Conservation (phyloP, 2,797 vertebrate species). For the Etheostoma perlongum region DNA sequence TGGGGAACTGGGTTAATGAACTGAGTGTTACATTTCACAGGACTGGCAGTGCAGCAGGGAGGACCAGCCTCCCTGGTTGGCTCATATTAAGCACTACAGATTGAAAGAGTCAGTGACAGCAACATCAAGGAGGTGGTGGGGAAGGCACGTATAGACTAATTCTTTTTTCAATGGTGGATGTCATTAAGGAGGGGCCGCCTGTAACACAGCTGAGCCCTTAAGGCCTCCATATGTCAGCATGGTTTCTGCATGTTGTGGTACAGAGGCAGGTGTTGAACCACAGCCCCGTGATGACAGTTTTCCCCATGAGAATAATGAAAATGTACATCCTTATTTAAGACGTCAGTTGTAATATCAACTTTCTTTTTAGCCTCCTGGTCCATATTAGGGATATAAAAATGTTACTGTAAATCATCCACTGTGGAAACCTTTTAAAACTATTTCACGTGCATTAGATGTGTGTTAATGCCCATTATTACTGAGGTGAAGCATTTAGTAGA, state of each 20-base stretch:
- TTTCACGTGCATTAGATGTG: background rate
- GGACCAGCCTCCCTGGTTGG: slow-evolving; percentile 43
- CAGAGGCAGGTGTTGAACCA: slow-evolving; percentile 48
- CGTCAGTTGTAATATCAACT: background rate
- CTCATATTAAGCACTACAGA: slow-evolving; percentile 51
- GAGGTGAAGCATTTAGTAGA: slow-evolving; percentile 8
- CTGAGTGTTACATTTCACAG: slow-evolving; percentile 70
- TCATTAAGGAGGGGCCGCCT: slow-evolving; percentile 59
- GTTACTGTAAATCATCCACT: background rate
- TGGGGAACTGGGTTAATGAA: slow-evolving; percentile 63
- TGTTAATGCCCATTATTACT: slow-evolving; percentile 9
- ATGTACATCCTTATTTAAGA: slow-evolving; percentile 17
- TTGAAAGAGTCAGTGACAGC: slow-evolving; percentile 54
- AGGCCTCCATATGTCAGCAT: slow-evolving; percentile 61
- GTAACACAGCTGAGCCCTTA: slow-evolving; percentile 69
- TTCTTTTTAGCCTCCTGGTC: background rate
- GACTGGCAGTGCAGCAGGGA: slow-evolving; percentile 16
- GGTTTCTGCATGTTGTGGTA: slow-evolving; percentile 29
- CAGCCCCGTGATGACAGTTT: slow-evolving; percentile 16
- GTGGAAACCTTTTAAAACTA: slow-evolving; percentile 11
- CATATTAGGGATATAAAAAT: background rate
- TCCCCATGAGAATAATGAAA: slow-evolving; percentile 11
- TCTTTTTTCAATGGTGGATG: slow-evolving; percentile 61
- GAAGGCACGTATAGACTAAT: slow-evolving; percentile 53
- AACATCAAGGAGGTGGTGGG: slow-evolving; percentile 32